A percentile compares a stretch with the other conserved stretches of the same genome.
Evolutionary conservation across 1,140 invertebrate genomes (phyloP).

Genomic region (Drosophila miranda): DNA sequence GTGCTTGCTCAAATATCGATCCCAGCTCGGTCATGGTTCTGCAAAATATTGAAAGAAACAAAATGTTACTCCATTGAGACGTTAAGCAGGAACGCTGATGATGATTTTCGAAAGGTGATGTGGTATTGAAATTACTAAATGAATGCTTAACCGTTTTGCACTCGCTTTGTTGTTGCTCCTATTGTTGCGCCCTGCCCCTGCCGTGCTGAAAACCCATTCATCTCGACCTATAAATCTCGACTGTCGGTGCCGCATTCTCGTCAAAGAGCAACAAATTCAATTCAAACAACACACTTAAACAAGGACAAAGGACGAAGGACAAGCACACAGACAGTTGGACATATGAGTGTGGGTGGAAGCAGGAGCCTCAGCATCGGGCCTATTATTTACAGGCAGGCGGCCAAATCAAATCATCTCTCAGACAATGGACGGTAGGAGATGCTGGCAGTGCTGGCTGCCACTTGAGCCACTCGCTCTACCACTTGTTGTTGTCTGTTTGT

Average conservation of each 20-base stretch:
- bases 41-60: slow-evolving; percentile 29
- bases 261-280: slow-evolving; percentile 50
- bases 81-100: no score
- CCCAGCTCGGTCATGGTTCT: slow-evolving; percentile 18
- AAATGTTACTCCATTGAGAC: not conserved
- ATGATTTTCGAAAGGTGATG: no score
- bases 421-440: slow-evolving; percentile 19
- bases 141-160: no score
- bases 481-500: slow-evolving; percentile 57
- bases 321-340: slow-evolving; percentile 38
- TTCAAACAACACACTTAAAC: slow-evolving; percentile 45
- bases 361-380: slow-evolving; percentile 16
- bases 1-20: slow-evolving; percentile 38
- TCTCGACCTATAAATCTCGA: slow-evolving; percentile 31
- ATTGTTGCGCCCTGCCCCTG: no score
- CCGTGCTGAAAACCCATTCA: slow-evolving; percentile 4
- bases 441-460: slow-evolving; percentile 37
- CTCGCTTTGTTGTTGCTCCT: not conserved
- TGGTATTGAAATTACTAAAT: no score
- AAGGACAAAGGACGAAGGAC: slow-evolving; percentile 28
- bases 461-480: slow-evolving; percentile 34
- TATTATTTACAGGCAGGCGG: slow-evolving; percentile 44
- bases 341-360: slow-evolving; percentile 46
- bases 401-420: slow-evolving; percentile 68
- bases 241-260: slow-evolving; percentile 37